These are phyloP conservation scores for Pyrgilauda ruficollis DNA, from an alignment of 2,113 vertebrate genomes.

Conservation along the genomic window DNA sequence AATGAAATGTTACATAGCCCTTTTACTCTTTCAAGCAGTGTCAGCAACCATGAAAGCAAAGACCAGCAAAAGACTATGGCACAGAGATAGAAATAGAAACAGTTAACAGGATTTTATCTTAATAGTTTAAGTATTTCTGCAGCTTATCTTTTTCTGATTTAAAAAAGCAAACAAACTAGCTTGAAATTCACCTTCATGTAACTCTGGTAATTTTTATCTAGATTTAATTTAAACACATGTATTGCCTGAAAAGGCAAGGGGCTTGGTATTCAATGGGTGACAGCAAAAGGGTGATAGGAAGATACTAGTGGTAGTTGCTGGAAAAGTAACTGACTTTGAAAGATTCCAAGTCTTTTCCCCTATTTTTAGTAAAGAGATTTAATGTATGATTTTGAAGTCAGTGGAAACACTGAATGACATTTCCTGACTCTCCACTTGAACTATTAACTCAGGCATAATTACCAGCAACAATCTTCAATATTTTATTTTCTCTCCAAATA, in stretches of 20 bases:
- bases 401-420: not conserved
- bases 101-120: not conserved
- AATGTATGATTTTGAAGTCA: not conserved
- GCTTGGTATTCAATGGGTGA: not conserved
- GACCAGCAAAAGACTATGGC: not conserved
- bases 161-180: not conserved
- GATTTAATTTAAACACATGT: not conserved
- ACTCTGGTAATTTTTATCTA: not conserved
- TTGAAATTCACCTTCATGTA: not conserved
- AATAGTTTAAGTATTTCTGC: not conserved
- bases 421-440: not conserved
- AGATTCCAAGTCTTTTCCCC: not conserved
- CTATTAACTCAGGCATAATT: not conserved
- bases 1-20: not conserved
- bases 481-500: not conserved
- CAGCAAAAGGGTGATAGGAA: not conserved
- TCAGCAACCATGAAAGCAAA: constrained; percentile 33
- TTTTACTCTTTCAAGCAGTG: not conserved
- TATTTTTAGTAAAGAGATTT: not conserved
- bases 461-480: not conserved
- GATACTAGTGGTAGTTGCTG: not conserved
- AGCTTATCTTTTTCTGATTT: not conserved
- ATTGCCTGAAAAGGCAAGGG: not conserved
- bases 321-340: not conserved
- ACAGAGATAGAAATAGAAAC: not conserved